Evolutionary conservation across 2,113 vertebrate genomes (phyloP).

Genomic region (Paradisaea rubra): DNA sequence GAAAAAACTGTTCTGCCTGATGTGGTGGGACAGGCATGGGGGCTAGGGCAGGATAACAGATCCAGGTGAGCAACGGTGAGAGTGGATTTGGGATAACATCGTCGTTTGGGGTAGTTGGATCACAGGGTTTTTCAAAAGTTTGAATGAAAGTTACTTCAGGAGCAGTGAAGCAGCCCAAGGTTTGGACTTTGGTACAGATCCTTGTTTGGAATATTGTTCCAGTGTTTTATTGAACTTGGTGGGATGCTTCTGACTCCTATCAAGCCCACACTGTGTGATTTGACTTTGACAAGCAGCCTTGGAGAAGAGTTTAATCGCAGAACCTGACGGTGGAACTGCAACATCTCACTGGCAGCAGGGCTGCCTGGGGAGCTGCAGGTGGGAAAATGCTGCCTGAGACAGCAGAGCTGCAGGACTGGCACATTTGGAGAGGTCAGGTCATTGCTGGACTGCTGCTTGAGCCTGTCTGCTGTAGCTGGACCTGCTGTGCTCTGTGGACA

Average conservation of each 20-base stretch:
- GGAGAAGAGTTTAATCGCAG: not conserved
- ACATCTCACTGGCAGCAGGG: accelerated
- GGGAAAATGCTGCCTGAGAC: not conserved
- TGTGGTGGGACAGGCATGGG: not conserved
- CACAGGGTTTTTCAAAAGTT: not conserved
- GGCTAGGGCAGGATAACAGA: not conserved
- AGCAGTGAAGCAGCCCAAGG: not conserved
- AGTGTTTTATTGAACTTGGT: not conserved
- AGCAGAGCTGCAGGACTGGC: not conserved
- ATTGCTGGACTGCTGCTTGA: not conserved
- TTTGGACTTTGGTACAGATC: not conserved
- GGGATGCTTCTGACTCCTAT: not conserved
- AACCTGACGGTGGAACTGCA: not conserved
- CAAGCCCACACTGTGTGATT: not conserved
- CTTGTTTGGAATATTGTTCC: not conserved
- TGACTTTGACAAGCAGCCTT: not conserved
- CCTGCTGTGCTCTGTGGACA: not conserved
- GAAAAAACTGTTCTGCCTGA: not conserved
- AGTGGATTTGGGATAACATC: not conserved
- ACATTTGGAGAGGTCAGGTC: not conserved
- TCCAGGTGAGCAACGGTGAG: not conserved
- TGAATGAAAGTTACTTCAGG: not conserved
- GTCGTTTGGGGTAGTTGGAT: not conserved
- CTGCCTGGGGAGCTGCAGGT: not conserved
- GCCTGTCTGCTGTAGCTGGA: not conserved